These are phyloP conservation scores for Tachycineta bicolor DNA, from an alignment of 2,113 vertebrate species.

Conservation along the genomic window DNA sequence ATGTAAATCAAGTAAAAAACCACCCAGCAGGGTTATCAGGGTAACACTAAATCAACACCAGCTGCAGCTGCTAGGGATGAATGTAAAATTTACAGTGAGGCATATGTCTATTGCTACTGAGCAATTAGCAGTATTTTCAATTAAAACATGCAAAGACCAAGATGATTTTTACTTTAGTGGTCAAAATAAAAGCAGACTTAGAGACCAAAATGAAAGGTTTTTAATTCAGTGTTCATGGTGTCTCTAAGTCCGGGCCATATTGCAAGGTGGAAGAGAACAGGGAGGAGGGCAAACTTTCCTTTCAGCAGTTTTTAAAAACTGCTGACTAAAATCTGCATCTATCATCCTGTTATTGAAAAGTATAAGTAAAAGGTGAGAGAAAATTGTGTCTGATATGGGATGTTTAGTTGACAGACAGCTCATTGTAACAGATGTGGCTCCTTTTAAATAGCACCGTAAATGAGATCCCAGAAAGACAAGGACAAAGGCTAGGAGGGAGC, in stretches of 20 bases:
- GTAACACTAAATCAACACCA: conserved; percentile 63
- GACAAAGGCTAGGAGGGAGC: conserved; percentile 58
- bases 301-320: conserved; percentile 44
- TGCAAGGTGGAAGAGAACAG: background rate
- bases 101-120: conserved; percentile 18
- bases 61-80: conserved; percentile 28
- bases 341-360: conserved; percentile 52
- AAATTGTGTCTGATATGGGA: conserved; percentile 55
- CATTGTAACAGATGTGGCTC: conserved; percentile 53
- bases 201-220: background rate
- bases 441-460: conserved; percentile 54
- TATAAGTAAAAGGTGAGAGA: conserved; percentile 58
- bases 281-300: conserved; percentile 26
- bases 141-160: conserved; percentile 15
- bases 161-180: background rate
- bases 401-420: conserved; percentile 63
- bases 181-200: background rate
- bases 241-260: background rate
- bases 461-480: conserved; percentile 62
- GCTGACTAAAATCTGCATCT: conserved; percentile 56
- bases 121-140: conserved; percentile 12
- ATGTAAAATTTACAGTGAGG: conserved; percentile 49
- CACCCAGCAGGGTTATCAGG: conserved; percentile 62
- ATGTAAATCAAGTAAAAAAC: conserved; percentile 58
- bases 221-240: background rate